A percentile compares a stretch with the other conserved stretches of the same genome.
Evolutionary conservation across 2,797 vertebrate species (phyloP).

Genomic region (Fringilla coelebs): DNA sequence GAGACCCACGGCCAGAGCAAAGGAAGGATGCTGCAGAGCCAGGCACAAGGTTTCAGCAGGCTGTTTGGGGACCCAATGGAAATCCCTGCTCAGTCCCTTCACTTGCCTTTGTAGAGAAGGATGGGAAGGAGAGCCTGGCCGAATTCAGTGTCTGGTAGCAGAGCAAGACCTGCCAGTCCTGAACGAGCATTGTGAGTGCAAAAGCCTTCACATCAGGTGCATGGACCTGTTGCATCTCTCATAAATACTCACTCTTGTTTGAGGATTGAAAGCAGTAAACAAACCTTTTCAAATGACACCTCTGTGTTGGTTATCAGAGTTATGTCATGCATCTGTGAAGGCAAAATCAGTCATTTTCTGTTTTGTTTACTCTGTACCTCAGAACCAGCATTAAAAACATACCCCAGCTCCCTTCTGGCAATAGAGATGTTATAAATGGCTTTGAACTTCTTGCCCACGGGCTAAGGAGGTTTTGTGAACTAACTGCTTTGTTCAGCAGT

Average conservation of each 20-base stretch:
- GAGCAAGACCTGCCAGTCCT: not conserved
- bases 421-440: not conserved
- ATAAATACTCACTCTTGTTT: not conserved
- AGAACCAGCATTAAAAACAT: not conserved
- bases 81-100: not conserved
- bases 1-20: not conserved
- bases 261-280: not conserved
- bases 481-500: not conserved
- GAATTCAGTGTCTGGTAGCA: not conserved
- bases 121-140: not conserved
- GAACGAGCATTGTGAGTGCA: not conserved
- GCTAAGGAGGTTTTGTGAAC: not conserved
- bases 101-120: not conserved
- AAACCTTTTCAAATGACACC: not conserved
- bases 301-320: not conserved
- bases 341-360: not conserved
- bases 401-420: not conserved
- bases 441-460: not conserved
- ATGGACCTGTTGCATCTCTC: not conserved
- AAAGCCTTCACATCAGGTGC: not conserved
- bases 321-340: not conserved
- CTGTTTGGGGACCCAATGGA: rapidly evolving
- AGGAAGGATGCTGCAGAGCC: not conserved
- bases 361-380: not conserved
- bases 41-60: not conserved